Percentiles rank a stretch among this genome's conserved stretches.
Evolutionary conservation across 1,140 invertebrate species (phyloP).

Genomic region (Diorhabda carinulata): DNA sequence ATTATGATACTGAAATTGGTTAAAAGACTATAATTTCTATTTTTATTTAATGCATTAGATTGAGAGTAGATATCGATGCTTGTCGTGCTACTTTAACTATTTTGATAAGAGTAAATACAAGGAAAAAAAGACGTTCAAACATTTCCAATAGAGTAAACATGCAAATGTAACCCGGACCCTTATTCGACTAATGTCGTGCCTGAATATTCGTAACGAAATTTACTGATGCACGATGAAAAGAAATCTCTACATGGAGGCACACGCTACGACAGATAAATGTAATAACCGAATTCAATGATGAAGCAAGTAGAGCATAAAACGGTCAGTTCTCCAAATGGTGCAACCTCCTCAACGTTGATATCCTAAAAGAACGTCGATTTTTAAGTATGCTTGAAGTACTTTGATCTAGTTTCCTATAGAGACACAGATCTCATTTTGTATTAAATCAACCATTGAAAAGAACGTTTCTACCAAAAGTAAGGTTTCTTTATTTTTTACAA

Average conservation of each 20-base stretch:
- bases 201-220: background rate
- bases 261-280: background rate
- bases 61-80: too few relatives aligned
- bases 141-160: background rate
- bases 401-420: background rate
- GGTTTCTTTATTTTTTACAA: too few relatives aligned
- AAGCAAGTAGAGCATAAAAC: constrained; percentile 2
- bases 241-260: background rate
- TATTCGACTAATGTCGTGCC: background rate
- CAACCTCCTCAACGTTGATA: background rate
- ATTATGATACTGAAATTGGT: too few relatives aligned
- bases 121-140: background rate
- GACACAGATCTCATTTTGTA: too few relatives aligned
- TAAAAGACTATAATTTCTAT: too few relatives aligned
- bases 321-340: background rate
- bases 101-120: too few relatives aligned
- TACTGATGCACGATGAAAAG: background rate
- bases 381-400: background rate
- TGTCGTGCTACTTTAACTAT: too few relatives aligned
- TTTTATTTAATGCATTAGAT: too few relatives aligned
- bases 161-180: background rate
- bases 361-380: background rate
- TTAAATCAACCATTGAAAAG: too few relatives aligned
- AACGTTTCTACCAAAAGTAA: too few relatives aligned
- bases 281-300: background rate